These are phyloP conservation scores for Litocranius walleri DNA, from an alignment of 2,113 vertebrate species.

Conservation along the genomic window DNA sequence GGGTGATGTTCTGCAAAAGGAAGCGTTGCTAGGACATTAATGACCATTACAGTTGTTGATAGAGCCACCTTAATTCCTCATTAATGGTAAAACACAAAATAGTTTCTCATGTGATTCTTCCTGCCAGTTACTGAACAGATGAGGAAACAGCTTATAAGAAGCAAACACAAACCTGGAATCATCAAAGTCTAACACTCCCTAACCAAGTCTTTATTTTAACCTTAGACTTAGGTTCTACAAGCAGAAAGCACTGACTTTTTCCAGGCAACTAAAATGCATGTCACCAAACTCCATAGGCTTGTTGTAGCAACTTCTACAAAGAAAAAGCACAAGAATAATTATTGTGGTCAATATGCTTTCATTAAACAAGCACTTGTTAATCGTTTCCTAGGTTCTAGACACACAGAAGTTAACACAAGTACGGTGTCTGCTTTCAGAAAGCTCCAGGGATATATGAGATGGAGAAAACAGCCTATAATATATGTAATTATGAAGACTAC, in stretches of 20 bases:
- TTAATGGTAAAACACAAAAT: neutral
- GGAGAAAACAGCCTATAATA: neutral
- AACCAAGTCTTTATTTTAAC: neutral
- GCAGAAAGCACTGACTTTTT: neutral
- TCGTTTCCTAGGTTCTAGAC: neutral
- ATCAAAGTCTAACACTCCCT: neutral
- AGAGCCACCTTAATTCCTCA: neutral
- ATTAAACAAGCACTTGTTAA: neutral
- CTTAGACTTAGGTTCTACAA: neutral
- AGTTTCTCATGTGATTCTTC: neutral
- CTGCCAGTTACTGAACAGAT: neutral
- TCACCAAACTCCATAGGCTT: neutral
- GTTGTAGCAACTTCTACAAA: neutral
- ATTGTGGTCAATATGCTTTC: neutral
- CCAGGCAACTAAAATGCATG: neutral
- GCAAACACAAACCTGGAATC: neutral
- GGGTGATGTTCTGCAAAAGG: neutral
- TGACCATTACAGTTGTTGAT: neutral
- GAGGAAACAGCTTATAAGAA: neutral
- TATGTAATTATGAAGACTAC: neutral
- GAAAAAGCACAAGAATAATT: neutral
- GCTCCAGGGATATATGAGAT: neutral
- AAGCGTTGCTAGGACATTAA: neutral
- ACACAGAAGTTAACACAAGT: neutral
- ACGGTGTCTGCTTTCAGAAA: neutral